A percentile compares a stretch with the other conserved stretches of the same genome.
Conservation (phyloP, 53 echinoderm and acorn worm genomes). For the Hippasteria phrygiana region DNA sequence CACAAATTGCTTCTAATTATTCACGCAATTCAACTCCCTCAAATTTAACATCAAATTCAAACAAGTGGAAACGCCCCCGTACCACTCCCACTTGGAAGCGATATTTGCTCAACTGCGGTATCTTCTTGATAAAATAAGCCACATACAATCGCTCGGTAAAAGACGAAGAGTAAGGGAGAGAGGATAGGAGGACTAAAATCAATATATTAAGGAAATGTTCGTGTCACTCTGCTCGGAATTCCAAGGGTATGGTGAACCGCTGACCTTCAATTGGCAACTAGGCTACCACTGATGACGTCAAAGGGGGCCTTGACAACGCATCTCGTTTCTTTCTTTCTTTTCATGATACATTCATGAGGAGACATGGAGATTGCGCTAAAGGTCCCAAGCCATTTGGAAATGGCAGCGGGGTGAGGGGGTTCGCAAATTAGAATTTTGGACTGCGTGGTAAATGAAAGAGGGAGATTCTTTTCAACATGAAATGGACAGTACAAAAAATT, state of each 20-base stretch:
- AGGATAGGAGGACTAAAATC: background rate
- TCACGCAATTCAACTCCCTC: background rate
- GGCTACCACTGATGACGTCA: conserved; percentile 45
- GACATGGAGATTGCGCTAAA: background rate
- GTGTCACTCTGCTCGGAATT: background rate
- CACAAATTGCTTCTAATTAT: background rate
- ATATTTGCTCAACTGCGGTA: background rate
- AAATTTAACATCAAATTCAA: background rate
- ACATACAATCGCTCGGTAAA: background rate
- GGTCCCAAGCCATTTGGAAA: background rate
- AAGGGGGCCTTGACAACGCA: background rate
- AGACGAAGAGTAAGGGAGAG: background rate
- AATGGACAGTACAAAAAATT: no score
- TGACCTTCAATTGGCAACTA: background rate
- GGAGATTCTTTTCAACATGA: no score
- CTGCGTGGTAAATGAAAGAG: no score
- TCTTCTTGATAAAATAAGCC: background rate
- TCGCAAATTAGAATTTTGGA: no score
- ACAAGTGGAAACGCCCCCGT: background rate
- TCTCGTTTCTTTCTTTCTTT: background rate
- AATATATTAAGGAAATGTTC: conserved; percentile 19
- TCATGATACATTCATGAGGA: background rate
- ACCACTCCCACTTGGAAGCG: background rate
- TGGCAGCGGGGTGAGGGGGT: background rate
- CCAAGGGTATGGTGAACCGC: conserved; percentile 19